These are phyloP conservation scores for Hemibagrus guttatus DNA, from an alignment of 2,797 vertebrate species.

Conservation along the genomic window DNA sequence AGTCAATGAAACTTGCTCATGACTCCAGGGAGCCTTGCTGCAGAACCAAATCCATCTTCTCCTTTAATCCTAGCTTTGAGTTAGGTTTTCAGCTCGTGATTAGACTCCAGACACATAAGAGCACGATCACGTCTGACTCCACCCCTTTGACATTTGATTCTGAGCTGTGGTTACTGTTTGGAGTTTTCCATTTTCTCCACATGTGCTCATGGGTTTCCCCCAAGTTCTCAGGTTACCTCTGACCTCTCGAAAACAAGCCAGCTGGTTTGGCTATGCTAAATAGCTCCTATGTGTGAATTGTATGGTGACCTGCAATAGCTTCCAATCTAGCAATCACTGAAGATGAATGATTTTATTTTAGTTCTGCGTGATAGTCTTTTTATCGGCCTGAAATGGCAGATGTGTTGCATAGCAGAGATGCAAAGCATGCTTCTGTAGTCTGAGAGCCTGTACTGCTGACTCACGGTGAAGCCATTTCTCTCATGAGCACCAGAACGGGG, in stretches of 20 bases:
- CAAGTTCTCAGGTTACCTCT: background rate
- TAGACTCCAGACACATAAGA: background rate
- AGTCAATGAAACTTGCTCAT: background rate
- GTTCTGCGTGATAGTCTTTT: background rate
- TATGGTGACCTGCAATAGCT: background rate
- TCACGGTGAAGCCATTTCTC: conserved; percentile 16
- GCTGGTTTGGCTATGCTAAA: background rate
- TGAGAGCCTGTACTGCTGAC: conserved; percentile 16
- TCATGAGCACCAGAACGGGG: background rate
- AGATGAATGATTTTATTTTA: background rate
- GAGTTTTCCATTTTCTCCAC: background rate
- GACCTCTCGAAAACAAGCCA: background rate
- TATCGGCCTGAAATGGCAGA: conserved; percentile 23
- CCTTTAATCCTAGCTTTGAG: background rate
- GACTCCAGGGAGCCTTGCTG: background rate
- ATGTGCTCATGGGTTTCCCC: background rate
- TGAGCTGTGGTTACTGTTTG: background rate
- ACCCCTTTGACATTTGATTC: background rate
- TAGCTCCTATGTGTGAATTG: background rate
- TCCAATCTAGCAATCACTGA: background rate
- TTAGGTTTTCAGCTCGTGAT: background rate
- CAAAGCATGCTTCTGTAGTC: background rate
- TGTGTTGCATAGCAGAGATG: conserved; percentile 8
- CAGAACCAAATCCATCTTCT: background rate
- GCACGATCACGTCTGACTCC: background rate